Evolutionary conservation across 2,113 vertebrate species (phyloP).

Genomic region (Rhinolophus ferrumequinum): DNA sequence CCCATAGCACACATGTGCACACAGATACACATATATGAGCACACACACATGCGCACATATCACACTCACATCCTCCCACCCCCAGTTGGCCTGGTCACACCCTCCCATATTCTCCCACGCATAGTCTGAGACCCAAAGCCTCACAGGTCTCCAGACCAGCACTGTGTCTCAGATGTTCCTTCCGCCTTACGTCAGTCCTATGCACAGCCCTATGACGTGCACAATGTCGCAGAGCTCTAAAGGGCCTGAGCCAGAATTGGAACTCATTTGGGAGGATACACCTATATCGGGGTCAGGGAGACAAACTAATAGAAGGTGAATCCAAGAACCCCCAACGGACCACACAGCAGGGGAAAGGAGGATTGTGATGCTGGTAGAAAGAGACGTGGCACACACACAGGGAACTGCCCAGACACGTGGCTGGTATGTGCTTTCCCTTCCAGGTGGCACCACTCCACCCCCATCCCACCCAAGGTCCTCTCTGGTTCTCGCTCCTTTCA

Average conservation of each 20-base stretch:
- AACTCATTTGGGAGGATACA: background rate
- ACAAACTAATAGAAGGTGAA: background rate
- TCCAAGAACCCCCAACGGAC: background rate
- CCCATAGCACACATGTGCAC: rapidly evolving
- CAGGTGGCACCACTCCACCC: background rate
- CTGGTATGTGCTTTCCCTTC: background rate
- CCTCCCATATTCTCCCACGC: rapidly evolving
- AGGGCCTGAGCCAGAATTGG: background rate
- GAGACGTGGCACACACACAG: background rate
- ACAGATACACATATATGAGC: background rate
- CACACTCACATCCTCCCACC: rapidly evolving
- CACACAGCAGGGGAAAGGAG: background rate
- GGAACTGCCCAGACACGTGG: background rate
- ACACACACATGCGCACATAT: no score
- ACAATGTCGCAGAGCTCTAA: background rate
- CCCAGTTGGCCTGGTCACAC: rapidly evolving
- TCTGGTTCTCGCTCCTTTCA: background rate
- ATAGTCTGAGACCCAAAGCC: background rate
- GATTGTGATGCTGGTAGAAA: background rate
- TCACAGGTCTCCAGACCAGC: background rate
- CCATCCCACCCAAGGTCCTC: background rate
- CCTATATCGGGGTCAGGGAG: background rate
- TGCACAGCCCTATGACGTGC: background rate
- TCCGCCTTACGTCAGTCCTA: background rate
- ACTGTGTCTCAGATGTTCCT: background rate